A percentile compares a stretch with the other conserved stretches of the same genome.
These are phyloP conservation scores for Gnathonemus echidnorhynchus DNA, from an alignment of 2,113 vertebrate genomes.

Conservation along the genomic window DNA sequence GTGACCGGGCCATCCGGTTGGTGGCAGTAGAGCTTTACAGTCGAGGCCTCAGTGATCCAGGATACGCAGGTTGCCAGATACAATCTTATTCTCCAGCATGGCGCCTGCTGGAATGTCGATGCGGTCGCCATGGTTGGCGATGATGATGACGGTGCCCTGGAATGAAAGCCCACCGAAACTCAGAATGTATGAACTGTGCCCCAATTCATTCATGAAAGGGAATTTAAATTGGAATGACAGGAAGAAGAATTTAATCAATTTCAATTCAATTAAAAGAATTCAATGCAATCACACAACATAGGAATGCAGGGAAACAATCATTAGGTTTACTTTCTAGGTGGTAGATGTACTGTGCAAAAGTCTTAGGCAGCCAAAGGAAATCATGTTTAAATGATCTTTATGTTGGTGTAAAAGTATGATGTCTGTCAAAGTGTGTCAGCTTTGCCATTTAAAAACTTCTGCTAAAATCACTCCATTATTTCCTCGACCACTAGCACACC, in stretches of 20 bases:
- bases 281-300: neutral
- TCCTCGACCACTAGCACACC: neutral
- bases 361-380: neutral
- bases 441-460: neutral
- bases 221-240: neutral
- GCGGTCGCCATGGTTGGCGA: conserved; percentile 94
- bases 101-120: conserved; percentile 96
- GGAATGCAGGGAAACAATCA: neutral
- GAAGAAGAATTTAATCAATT: neutral
- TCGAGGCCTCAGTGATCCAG: conserved; percentile 79
- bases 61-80: conserved; percentile 95
- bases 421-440: neutral
- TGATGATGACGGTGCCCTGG: conserved; percentile 97
- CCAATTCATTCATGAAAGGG: neutral
- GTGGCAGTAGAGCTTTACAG: neutral
- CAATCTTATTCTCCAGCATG: conserved; percentile 95
- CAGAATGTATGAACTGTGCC: neutral
- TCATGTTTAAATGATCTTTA: neutral
- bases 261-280: neutral
- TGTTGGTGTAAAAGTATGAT: neutral
- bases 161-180: neutral
- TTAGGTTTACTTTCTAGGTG: neutral
- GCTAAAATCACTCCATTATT: neutral
- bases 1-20: conserved; percentile 19
- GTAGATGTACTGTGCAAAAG: neutral